These are phyloP conservation scores for Eupithecia dodoneata DNA, from an alignment of 2,888 invertebrate genomes.

Conservation along the genomic window DNA sequence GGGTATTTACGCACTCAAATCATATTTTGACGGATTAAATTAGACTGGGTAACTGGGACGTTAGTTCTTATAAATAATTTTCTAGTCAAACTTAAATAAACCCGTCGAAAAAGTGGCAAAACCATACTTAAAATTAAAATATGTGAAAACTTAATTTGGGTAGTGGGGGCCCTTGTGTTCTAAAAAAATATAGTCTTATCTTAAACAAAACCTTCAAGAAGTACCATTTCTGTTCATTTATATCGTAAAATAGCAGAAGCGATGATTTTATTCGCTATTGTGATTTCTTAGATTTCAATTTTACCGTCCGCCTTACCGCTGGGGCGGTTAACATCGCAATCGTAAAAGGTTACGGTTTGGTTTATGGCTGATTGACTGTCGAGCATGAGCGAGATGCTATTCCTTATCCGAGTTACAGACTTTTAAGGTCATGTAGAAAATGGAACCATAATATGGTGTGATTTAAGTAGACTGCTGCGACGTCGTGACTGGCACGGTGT, in stretches of 20 bases:
- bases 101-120: background rate
- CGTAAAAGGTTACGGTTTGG: constrained; percentile 29
- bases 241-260: constrained; percentile 4
- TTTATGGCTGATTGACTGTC: constrained; percentile 29
- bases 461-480: background rate
- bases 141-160: background rate
- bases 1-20: no score
- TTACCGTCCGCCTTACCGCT: constrained; percentile 20
- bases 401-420: background rate
- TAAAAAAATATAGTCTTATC: background rate
- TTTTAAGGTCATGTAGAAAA: background rate
- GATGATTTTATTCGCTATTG: constrained; percentile 24
- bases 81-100: background rate
- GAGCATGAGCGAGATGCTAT: constrained; percentile 3
- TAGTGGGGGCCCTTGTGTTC: background rate
- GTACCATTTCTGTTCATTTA: background rate
- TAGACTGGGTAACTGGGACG: background rate
- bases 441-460: background rate
- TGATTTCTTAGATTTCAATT: constrained; percentile 33
- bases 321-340: constrained; percentile 29
- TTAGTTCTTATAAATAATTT: background rate
- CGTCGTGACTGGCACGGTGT: background rate
- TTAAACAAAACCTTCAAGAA: background rate
- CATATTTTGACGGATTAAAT: no score
- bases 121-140: background rate